Percentiles rank a stretch among this genome's conserved stretches.
Conservation (phyloP, 1,140 invertebrate species). For the Homalodisca vitripennis region DNA sequence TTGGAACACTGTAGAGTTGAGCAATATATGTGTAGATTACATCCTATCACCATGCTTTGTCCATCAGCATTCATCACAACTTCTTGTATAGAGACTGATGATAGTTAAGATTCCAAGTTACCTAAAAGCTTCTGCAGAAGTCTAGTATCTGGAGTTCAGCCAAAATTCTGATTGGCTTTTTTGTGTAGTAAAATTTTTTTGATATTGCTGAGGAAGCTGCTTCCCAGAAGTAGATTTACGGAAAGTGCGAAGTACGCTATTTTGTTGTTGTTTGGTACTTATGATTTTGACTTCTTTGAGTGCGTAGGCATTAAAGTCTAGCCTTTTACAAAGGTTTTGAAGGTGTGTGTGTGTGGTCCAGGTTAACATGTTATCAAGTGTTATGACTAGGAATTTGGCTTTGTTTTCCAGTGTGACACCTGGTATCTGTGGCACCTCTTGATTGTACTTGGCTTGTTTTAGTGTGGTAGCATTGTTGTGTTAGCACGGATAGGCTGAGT, state of each 20-base stretch:
- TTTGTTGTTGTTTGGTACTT: not conserved
- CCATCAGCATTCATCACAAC: not conserved
- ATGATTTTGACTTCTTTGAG: not conserved
- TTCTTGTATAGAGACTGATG: not conserved
- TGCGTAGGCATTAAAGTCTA: not conserved
- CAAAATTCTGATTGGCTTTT: not conserved
- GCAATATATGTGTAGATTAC: not conserved
- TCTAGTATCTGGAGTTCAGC: not conserved
- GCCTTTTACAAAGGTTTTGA: not conserved
- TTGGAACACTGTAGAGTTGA: not conserved
- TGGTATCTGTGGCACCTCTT: too few relatives aligned
- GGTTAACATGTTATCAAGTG: not conserved
- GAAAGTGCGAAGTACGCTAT: not conserved
- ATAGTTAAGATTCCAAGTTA: not conserved
- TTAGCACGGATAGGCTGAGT: too few relatives aligned
- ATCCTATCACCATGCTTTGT: not conserved
- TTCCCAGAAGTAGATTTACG: not conserved
- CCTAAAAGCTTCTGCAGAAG: not conserved
- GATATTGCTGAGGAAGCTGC: not conserved
- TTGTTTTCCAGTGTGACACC: constrained; percentile 1
- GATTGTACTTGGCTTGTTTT: too few relatives aligned
- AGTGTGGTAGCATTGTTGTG: too few relatives aligned
- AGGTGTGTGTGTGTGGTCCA: constrained; percentile 1
- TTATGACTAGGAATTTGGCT: not conserved
- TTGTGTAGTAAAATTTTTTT: not conserved